Evolutionary conservation across 1,140 invertebrate species (phyloP), one percentile per base, ranked within the genome.

Genomic region (Elysia chlorotica): DNA sequence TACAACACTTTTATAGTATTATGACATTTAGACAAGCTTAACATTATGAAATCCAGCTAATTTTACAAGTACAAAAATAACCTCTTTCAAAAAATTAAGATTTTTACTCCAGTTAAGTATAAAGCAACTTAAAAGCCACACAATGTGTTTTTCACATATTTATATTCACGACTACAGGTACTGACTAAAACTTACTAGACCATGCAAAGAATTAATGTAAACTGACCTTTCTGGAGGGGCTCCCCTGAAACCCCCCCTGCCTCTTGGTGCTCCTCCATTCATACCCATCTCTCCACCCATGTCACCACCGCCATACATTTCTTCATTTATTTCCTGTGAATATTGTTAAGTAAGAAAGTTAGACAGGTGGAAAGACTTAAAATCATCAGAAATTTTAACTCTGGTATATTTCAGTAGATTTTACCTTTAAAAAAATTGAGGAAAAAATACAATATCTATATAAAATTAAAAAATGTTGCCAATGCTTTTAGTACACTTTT

Each of bases 291-390:
- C 69, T 23, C 28, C 35, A 23, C 21, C 61, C 53, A 33, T 31
- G 33, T 71, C 69, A 56, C 68, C 68, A 19, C 67, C 67, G 4
- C 57, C 69, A 63, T 71, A 71, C 69, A 71, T 71, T 1, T 57
- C 69, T 31, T 71, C 67, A 59, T 31, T 21, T 6, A 71, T 33
- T 10, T 71, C 57, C 69, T 71, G 33, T 21, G 33, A 59, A 59
- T 23, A 59, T 59, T 59, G 17, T 23, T 59, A 59, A 6, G 28
- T 23, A 17, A 17, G 6, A 59, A 17, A 59, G n/a, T n/a, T n/a
- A n/a, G n/a, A n/a, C n/a, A n/a, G n/a, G n/a, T n/a, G n/a, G n/a
- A n/a, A n/a, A n/a, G n/a, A n/a, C n/a, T n/a, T n/a, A 59, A n/a
- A 10, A 48, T 48, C 41, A 48, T 48, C n/a, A 10, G 10, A 48